Conservation (phyloP, 2,113 vertebrate species). For the Stegostoma tigrinum region DNA sequence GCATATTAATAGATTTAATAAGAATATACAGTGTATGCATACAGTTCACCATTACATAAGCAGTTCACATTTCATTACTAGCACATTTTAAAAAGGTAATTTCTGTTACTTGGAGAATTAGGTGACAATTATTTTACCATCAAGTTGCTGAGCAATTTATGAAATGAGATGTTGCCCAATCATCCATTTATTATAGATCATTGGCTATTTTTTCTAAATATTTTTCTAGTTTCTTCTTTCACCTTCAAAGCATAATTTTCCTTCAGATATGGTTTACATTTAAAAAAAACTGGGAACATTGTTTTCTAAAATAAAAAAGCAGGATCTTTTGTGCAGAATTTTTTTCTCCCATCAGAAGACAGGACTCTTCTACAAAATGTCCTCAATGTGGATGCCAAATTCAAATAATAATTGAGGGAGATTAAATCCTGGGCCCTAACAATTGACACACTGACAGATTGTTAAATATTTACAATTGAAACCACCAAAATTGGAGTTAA, state of each 20-base stretch:
- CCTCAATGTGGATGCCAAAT: neutral
- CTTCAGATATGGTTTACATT: neutral
- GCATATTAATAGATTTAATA: conserved; percentile 66
- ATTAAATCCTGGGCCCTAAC: neutral
- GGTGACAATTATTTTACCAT: neutral
- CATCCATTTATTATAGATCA: neutral
- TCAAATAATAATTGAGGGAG: neutral
- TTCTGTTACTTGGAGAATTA: neutral
- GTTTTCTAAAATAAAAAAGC: neutral
- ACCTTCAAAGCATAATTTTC: neutral
- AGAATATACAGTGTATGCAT: neutral
- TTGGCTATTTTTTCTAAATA: neutral
- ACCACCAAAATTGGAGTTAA: neutral
- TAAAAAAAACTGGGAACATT: neutral
- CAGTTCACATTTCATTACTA: neutral
- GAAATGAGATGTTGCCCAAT: neutral
- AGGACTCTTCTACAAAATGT: neutral
- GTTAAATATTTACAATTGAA: neutral
- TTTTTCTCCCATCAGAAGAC: neutral
- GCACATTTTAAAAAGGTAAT: neutral
- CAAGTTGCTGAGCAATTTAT: neutral
- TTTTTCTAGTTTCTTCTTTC: neutral
- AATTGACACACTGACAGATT: neutral
- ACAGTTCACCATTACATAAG: neutral
- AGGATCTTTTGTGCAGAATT: neutral